Base-by-base conservation (phyloP, 2,797 vertebrate genomes). In the Crotalus adamanteus region DNA sequence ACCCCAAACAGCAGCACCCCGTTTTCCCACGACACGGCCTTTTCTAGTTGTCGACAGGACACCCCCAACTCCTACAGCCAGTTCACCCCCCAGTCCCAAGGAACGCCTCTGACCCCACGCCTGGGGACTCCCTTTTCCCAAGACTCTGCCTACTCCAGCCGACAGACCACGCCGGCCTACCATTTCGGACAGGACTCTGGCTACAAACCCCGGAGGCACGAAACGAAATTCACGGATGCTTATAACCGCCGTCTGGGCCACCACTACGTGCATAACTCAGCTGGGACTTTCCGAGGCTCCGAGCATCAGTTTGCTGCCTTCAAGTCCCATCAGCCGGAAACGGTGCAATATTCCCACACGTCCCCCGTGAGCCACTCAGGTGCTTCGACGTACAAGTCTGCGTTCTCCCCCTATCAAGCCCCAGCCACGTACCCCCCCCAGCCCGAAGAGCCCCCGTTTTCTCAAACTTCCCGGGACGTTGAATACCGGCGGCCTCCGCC, bases 41-140 rank as follows among this genome's bases (percentile, higher is more conserved):
- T 99, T 96, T 99, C 98, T 97, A 99, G 99, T 97, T 97, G 98
- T 92, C 98, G 98, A 95, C 98, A 99, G 93, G 99, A 99, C 95
- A 99, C 99, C 0, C 99, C 99, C 1, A 98, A 98, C 97, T 99
- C 99, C 14, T 99, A 98, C 26, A 98, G 98, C 91, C 98, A 98
- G 28, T 98, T 97, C 91, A 99, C 99, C 0, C 98, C 99, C 0
- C 98, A 98, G 97, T 99, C 99, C 92, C 99, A 99, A 97, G 98
- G 98, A 94, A 99, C 99, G 0, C 99, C 99, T 2, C 98, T 98
- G 93, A 99, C 99, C 13, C 99, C 99, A 0, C 98, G 99, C 0
- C 96, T 98, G 92, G 98, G 99, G 86, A 99, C 99, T 0, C 99
- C 99, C 0, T 99, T 98, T 97, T 99, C 99, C 28, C 99, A 99